Percentiles rank a stretch among this genome's conserved stretches.
These are phyloP conservation scores for Conchocele bisecta DNA, from an alignment of 2,888 invertebrate genomes.

Conservation along the genomic window DNA sequence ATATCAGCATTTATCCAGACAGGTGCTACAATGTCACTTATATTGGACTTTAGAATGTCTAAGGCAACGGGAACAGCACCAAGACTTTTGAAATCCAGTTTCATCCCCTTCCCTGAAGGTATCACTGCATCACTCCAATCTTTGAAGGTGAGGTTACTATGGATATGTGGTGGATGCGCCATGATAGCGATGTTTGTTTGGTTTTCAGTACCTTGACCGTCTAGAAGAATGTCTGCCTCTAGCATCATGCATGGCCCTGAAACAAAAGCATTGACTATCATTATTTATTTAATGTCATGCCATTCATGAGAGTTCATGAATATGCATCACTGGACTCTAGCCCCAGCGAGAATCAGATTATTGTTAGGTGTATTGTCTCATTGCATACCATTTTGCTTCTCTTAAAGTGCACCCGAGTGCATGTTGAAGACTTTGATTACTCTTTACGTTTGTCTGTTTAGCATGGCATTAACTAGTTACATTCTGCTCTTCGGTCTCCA, in stretches of 20 bases:
- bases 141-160: slow-evolving; percentile 89
- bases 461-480: no score
- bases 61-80: slow-evolving; percentile 85
- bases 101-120: slow-evolving; percentile 86
- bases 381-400: no score
- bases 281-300: no score
- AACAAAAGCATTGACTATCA: no score
- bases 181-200: slow-evolving; percentile 87
- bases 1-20: slow-evolving; percentile 96
- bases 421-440: no score
- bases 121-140: slow-evolving; percentile 88
- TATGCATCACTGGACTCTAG: no score
- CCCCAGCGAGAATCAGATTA: no score
- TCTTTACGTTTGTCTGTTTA: no score
- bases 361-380: no score
- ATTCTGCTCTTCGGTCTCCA: no score
- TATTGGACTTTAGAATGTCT: slow-evolving; percentile 59
- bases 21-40: slow-evolving; percentile 83
- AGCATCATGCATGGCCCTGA: neutral
- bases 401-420: no score
- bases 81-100: slow-evolving; percentile 93
- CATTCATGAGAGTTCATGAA: no score
- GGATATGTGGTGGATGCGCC: slow-evolving; percentile 86
- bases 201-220: slow-evolving; percentile 82
- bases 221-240: slow-evolving; percentile 91